Conservation (phyloP, 2,113 vertebrate species). For the Plecturocebus donacophilus region DNA sequence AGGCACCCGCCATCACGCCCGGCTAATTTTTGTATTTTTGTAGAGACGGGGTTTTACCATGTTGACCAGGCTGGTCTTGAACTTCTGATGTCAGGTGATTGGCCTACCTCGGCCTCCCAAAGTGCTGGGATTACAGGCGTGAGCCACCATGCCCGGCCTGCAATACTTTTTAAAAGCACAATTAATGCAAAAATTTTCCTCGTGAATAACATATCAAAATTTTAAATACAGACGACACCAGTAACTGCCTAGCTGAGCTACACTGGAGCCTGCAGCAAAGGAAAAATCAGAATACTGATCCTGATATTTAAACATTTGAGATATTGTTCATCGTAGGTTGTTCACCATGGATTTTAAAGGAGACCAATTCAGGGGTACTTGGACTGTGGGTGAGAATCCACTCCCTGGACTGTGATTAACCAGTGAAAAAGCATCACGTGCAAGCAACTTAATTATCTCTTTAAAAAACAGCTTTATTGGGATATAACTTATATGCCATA, state of each 20-base stretch:
- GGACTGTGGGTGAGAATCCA: background rate
- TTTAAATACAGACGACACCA: background rate
- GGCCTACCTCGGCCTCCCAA: no score
- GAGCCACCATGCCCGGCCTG: no score
- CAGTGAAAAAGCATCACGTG: background rate
- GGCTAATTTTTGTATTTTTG: no score
- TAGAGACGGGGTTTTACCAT: no score
- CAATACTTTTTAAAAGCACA: background rate
- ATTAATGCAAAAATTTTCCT: background rate
- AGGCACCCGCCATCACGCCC: accelerated
- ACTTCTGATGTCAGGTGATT: no score
- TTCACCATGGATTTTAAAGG: background rate
- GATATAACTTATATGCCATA: background rate
- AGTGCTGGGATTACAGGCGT: no score
- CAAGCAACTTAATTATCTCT: background rate
- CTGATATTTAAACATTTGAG: background rate
- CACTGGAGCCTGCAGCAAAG: background rate
- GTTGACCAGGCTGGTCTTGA: no score
- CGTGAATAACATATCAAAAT: background rate
- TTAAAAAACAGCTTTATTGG: background rate
- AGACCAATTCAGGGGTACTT: background rate
- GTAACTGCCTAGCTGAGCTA: background rate
- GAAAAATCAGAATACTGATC: background rate
- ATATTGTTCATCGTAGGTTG: background rate
- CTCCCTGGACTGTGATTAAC: background rate